Conservation (phyloP, 92 coral and sea anemone species). For the Palythoa heliodiscus region DNA sequence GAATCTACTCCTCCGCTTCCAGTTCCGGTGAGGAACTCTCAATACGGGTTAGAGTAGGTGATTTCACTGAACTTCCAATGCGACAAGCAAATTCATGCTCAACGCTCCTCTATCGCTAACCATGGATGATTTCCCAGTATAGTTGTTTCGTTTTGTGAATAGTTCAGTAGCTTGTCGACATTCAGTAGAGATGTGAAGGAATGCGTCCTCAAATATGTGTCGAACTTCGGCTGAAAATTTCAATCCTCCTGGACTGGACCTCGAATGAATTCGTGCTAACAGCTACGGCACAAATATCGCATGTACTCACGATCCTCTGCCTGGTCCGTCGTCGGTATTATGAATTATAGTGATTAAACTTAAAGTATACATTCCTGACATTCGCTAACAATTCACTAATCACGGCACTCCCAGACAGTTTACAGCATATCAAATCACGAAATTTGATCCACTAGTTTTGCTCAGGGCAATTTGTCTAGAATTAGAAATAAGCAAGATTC, state of each 20-base stretch:
- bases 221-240: not conserved
- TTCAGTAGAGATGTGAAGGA: not conserved
- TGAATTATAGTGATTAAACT: not conserved
- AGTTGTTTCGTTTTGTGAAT: not conserved
- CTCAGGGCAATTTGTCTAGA: not conserved
- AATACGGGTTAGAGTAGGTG: not conserved
- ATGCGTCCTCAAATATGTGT: not conserved
- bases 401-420: constrained; percentile 51
- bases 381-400: constrained; percentile 3
- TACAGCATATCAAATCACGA: constrained; percentile 32
- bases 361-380: constrained; percentile 29
- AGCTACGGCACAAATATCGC: not conserved
- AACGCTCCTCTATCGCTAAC: not conserved
- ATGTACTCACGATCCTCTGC: not conserved
- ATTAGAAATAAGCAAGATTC: not conserved
- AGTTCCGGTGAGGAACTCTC: not conserved
- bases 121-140: not conserved
- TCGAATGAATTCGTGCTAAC: constrained; percentile 15
- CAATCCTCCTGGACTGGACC: constrained; percentile 7
- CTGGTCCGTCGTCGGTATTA: not conserved
- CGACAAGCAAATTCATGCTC: not conserved
- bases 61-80: not conserved
- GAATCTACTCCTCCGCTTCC: not conserved
- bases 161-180: not conserved
- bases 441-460: constrained; percentile 8